Percentiles rank a stretch among this genome's conserved stretches.
phyloP scores from a whole-genome alignment of 2,888 invertebrate genomes.

The Catocala nupta region DNA sequence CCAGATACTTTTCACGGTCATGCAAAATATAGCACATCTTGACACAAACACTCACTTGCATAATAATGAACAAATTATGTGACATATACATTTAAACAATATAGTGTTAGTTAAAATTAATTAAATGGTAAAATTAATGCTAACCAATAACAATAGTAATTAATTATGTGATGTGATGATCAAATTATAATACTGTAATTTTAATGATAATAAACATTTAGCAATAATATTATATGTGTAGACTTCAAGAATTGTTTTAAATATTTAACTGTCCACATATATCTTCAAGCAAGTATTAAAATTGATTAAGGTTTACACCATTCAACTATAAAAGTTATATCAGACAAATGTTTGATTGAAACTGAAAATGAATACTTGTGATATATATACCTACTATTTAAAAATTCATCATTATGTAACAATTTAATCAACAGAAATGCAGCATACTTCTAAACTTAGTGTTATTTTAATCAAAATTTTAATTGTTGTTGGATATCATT shows the following conservation, averaged over 20 bases:
- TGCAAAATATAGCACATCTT: constrained; percentile 12
- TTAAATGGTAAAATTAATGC: not conserved
- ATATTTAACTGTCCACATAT: not conserved
- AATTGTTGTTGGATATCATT: constrained; percentile 1
- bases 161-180: constrained; percentile 1
- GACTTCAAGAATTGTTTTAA: too few relatives aligned
- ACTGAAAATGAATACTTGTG: not conserved
- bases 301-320: constrained; percentile 20
- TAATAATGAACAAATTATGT: constrained; percentile 3
- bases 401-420: constrained; percentile 40
- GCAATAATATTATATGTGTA: too few relatives aligned
- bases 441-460: constrained; percentile 8
- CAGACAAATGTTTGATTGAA: constrained; percentile 3
- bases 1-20: constrained; percentile 12
- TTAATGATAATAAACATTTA: not conserved
- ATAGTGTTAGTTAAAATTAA: not conserved
- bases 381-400: constrained; percentile 4
- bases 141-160: not conserved
- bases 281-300: not conserved
- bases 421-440: constrained; percentile 35
- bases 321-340: constrained; percentile 19
- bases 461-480: constrained; percentile 4
- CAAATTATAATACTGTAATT: not conserved
- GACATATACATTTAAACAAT: not conserved
- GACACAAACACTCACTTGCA: constrained; percentile 2